Conservation (phyloP, 1,140 invertebrate species). For the Trissolcus basalis region DNA sequence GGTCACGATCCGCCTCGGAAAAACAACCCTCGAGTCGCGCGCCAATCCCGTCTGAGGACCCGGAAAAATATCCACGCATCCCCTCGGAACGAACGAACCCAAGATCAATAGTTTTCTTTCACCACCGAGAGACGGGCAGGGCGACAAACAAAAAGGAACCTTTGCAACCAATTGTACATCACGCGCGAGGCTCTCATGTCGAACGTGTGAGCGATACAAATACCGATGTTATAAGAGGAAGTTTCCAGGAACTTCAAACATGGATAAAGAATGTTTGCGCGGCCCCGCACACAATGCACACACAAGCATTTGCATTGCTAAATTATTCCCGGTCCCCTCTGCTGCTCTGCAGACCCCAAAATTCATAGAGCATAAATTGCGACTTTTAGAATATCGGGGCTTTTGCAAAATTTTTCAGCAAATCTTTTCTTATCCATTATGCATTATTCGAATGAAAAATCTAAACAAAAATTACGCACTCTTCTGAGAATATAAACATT, state of each 20-base stretch:
- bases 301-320: not conserved
- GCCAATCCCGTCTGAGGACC: constrained; percentile 68
- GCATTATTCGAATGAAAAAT: too few relatives aligned
- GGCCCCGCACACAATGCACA: not conserved
- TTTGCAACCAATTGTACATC: not conserved
- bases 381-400: too few relatives aligned
- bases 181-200: not conserved
- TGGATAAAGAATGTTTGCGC: not conserved
- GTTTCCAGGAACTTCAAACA: not conserved
- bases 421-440: too few relatives aligned
- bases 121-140: not conserved
- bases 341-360: too few relatives aligned
- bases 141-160: not conserved
- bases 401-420: too few relatives aligned
- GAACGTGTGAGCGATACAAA: not conserved
- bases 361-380: too few relatives aligned
- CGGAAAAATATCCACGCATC: constrained; percentile 25
- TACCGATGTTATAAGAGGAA: not conserved
- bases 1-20: constrained; percentile 70
- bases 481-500: too few relatives aligned
- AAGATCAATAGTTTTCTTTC: constrained; percentile 2
- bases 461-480: too few relatives aligned
- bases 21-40: constrained; percentile 71
- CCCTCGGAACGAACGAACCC: not conserved
- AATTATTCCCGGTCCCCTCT: not conserved